Percentiles rank a stretch among this genome's conserved stretches.
phyloP scores from a whole-genome alignment of 2,113 vertebrate genomes.

The Misgurnus mizolepis region DNA sequence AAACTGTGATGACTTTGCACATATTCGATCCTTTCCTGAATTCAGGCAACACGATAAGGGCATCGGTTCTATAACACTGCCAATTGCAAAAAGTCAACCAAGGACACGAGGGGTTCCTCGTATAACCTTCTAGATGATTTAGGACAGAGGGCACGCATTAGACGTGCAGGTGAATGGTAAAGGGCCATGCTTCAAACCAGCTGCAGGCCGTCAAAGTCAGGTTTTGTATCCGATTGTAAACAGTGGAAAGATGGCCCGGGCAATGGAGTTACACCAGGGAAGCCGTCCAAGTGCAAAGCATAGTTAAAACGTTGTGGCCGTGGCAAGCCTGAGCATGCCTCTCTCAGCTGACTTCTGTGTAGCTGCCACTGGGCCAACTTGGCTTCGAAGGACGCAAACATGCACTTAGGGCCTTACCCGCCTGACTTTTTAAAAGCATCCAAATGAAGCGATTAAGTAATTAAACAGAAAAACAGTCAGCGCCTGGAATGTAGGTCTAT shows the following conservation, averaged over 20 bases:
- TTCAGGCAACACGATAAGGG: slow-evolving; percentile 33
- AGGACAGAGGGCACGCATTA: slow-evolving; percentile 31
- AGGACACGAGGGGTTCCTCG: slow-evolving; percentile 10
- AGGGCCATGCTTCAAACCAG: slow-evolving; percentile 37
- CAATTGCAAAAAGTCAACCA: slow-evolving; percentile 26
- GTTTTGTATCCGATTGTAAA: slow-evolving; percentile 51
- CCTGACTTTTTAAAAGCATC: slow-evolving; percentile 41
- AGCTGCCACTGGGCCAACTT: slow-evolving; percentile 42
- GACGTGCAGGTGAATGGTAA: background rate
- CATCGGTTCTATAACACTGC: background rate
- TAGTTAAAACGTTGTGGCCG: slow-evolving; percentile 35
- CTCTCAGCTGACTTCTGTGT: slow-evolving; percentile 42
- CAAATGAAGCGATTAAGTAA: slow-evolving; percentile 43
- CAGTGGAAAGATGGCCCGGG: slow-evolving; percentile 51
- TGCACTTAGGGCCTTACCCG: slow-evolving; percentile 31
- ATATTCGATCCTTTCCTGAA: slow-evolving; percentile 31
- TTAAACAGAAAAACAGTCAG: slow-evolving; percentile 41
- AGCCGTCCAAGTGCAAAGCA: slow-evolving; percentile 46
- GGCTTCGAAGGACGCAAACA: slow-evolving; percentile 35
- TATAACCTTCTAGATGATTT: slow-evolving; percentile 7
- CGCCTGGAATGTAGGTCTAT: slow-evolving; percentile 34
- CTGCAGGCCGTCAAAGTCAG: slow-evolving; percentile 49
- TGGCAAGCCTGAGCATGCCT: slow-evolving; percentile 53
- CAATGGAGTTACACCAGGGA: slow-evolving; percentile 51
- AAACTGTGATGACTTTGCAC: slow-evolving; percentile 58